A percentile compares a stretch with the other conserved stretches of the same genome.
Evolutionary conservation across 1,140 invertebrate genomes (phyloP).

Genomic region (Alviniconcha marisindica): DNA sequence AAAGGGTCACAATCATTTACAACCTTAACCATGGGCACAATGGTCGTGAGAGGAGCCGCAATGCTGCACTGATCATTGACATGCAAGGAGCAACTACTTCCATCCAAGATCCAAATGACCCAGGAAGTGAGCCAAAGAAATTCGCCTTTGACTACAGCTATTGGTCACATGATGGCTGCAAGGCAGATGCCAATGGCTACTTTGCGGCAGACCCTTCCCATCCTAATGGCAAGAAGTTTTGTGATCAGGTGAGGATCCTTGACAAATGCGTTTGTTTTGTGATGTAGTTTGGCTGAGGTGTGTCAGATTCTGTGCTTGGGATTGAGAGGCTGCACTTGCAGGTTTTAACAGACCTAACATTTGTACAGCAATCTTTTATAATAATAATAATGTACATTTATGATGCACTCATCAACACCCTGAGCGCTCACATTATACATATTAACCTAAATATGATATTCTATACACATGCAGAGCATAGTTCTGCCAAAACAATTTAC

Average conservation of each 20-base stretch:
- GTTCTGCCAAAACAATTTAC: too few species aligned
- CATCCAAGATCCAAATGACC: constrained; percentile 78
- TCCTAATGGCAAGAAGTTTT: constrained; percentile 77
- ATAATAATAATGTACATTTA: too few species aligned
- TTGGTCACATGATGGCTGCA: constrained; percentile 82
- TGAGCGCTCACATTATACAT: too few species aligned
- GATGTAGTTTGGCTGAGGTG: too few species aligned
- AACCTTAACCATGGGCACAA: constrained; percentile 75
- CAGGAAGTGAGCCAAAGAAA: constrained; percentile 74
- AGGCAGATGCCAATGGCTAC: constrained; percentile 77
- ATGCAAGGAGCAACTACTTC: constrained; percentile 79
- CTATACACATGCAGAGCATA: too few species aligned
- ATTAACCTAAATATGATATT: too few species aligned
- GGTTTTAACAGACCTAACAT: too few species aligned
- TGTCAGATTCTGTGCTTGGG: too few species aligned
- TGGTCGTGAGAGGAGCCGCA: constrained; percentile 78
- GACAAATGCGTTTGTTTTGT: too few species aligned
- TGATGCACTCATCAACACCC: too few species aligned
- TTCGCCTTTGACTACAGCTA: constrained; percentile 82
- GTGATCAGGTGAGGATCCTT: constrained; percentile 79
- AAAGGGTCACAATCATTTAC: neutral
- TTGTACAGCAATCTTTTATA: too few species aligned
- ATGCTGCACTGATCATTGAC: constrained; percentile 78
- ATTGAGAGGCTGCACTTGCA: too few species aligned
- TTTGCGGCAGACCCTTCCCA: constrained; percentile 74